Evolutionary conservation across 2,113 vertebrate species (phyloP).

Genomic region (Ammodytes dubius): DNA sequence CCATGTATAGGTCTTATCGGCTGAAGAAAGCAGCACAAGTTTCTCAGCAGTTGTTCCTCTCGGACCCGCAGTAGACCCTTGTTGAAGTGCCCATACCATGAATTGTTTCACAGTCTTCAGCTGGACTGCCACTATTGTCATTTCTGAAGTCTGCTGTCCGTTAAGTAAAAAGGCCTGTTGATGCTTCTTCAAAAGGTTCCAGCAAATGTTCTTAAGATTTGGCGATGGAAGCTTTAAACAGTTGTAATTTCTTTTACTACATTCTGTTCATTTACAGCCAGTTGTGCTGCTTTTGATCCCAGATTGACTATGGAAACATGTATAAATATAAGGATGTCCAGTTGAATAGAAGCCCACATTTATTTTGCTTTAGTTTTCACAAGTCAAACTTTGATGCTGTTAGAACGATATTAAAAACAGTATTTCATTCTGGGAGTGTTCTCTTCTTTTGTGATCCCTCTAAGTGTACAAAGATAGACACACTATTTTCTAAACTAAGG

Average conservation of each 20-base stretch:
- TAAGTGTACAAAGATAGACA: constrained; percentile 13
- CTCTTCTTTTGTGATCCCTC: constrained; percentile 18
- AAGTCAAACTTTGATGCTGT: constrained; percentile 30
- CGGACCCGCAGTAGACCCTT: neutral
- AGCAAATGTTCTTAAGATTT: constrained; percentile 9
- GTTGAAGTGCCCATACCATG: neutral
- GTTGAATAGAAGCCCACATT: constrained; percentile 22
- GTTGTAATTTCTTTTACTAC: constrained; percentile 3
- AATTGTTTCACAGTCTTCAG: neutral
- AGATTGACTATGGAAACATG: neutral
- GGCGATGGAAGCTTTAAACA: neutral
- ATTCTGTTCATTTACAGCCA: neutral
- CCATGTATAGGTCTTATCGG: neutral
- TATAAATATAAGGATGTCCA: neutral
- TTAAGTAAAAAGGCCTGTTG: neutral
- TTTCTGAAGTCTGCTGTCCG: constrained; percentile 5
- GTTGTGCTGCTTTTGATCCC: constrained; percentile 9
- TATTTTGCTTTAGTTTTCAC: constrained; percentile 25
- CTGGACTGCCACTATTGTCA: neutral
- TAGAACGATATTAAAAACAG: constrained; percentile 53
- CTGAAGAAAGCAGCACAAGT: neutral
- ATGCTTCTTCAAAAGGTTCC: constrained; percentile 9
- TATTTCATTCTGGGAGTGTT: neutral
- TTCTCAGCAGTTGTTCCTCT: constrained; percentile 13
- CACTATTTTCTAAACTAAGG: neutral